Percentiles rank a stretch among this genome's conserved stretches.
Conservation (phyloP, 1,140 invertebrate species). For the Galendromus occidentalis region DNA sequence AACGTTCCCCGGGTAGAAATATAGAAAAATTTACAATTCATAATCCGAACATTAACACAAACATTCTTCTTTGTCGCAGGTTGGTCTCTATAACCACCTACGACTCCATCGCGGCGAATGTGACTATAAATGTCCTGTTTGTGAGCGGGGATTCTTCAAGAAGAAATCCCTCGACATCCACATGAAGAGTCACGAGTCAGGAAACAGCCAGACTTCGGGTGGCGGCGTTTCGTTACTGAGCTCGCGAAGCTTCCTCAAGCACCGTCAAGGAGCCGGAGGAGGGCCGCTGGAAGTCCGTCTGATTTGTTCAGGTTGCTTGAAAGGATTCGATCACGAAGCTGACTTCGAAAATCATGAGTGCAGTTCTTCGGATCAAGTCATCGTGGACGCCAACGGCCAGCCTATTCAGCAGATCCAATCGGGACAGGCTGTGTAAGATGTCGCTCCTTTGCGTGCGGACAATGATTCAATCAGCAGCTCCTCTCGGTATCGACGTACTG, state of each 20-base stretch:
- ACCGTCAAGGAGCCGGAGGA: neutral
- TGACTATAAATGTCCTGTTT: slow-evolving; percentile 21
- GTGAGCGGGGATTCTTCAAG: slow-evolving; percentile 19
- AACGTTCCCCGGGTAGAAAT: too few relatives aligned
- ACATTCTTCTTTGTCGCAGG: slow-evolving; percentile 1
- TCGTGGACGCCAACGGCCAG: neutral
- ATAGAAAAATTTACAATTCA: too few relatives aligned
- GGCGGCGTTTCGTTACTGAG: slow-evolving; percentile 2
- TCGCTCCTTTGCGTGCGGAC: too few relatives aligned
- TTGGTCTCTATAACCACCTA: slow-evolving; percentile 22
- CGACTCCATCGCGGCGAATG: slow-evolving; percentile 21
- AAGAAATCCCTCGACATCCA: slow-evolving; percentile 19
- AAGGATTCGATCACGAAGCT: slow-evolving; percentile 18
- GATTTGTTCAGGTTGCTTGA: slow-evolving; percentile 18
- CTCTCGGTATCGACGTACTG: too few relatives aligned
- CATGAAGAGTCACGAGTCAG: slow-evolving; percentile 20
- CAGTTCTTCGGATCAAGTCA: neutral
- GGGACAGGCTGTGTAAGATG: too few relatives aligned
- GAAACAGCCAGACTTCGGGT: slow-evolving; percentile 11
- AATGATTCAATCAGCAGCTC: too few relatives aligned
- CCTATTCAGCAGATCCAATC: neutral
- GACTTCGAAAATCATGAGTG: slow-evolving; percentile 18
- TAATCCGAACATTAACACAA: too few relatives aligned
- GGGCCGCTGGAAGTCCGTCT: slow-evolving; percentile 13
- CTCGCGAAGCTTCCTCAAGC: neutral